Base-by-base conservation (phyloP, 2,113 vertebrate genomes). In the Lamprotornis superbus region DNA sequence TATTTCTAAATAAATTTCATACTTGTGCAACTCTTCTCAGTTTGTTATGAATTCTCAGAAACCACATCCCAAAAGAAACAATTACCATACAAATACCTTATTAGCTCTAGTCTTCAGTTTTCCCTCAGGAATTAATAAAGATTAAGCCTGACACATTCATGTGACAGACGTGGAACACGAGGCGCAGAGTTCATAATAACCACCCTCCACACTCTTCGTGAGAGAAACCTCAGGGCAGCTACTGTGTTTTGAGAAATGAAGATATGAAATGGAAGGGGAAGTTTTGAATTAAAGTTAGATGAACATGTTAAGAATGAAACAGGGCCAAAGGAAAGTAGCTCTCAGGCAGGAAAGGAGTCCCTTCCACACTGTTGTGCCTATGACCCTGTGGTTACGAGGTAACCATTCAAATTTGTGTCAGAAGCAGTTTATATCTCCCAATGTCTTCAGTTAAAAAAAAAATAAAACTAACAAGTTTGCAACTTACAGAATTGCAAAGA, bases 1-100 rank as follows among this genome's bases (percentile, higher is more conserved):
- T 88, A 69, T 69, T 87, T 90, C 63, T 93, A 95, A 87, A 92
- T 57, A 87, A 68, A 85, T 76, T 69, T 65, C 82, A 85, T 88
- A 46, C 37, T 53, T 2, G 1, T 13, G 2, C 18, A 83, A 77
- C 15, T 12, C 50, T 90, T 61, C 77, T 61, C 70, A 69, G 67
- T 82, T 82, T 82, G 53, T 83, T 91, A 90, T 50, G 88, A 88
- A 69, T 86, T 92, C 76, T 85, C 49, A 90, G 82, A 94, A 96
- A 93, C 23, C 59, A 77, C 2, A 3, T 86, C 67, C 59, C 82
- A 76, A 73, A 95, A 96, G 78, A 85, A 97, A 88, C 63, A 93
- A 94, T 92, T 93, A 90, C 47, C 83, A 94, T 67, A 94, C 88
- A 95, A 83, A 73, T 65, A 93, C 16, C 57, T 57, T 90, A 79